Conservation (phyloP, 37 sponge, comb jelly and placozoan species). For the Halichondria panicea region DNA sequence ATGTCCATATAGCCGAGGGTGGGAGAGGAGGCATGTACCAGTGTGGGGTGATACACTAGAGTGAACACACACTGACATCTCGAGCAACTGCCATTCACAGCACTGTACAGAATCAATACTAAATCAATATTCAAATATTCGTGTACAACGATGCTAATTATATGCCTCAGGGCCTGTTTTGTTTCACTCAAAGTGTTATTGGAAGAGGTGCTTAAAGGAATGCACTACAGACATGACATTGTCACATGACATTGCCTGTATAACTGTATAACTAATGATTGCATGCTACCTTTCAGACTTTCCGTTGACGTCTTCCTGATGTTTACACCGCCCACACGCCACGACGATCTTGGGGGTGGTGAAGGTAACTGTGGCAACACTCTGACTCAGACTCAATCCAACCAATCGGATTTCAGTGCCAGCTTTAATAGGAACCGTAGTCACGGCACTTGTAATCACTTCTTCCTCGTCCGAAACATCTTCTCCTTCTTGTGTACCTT, state of each 20-base stretch:
- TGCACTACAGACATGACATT: background rate
- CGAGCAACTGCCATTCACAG: background rate
- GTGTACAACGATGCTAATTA: no score
- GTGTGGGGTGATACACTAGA: constrained; percentile 11
- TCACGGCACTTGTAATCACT: background rate
- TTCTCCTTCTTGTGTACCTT: background rate
- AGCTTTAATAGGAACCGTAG: constrained; percentile 14
- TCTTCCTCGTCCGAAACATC: background rate
- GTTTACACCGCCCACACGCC: constrained; percentile 40
- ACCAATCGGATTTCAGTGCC: constrained; percentile 56
- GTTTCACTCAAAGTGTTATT: background rate
- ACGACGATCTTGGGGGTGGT: constrained; percentile 15
- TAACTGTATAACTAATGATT: no score
- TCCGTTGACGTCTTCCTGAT: background rate
- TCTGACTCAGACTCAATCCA: constrained; percentile 22
- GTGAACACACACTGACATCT: constrained; percentile 15
- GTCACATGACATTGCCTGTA: no score
- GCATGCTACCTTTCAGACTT: constrained; percentile 26
- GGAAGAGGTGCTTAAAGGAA: background rate
- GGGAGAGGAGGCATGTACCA: constrained; percentile 27
- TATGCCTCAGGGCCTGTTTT: background rate
- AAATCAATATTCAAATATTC: no score
- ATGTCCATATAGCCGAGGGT: constrained; percentile 40
- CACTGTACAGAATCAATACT: background rate
- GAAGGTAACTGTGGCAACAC: constrained; percentile 27